phyloP scores from a whole-genome alignment of 2,888 invertebrate genomes.

The Diabrotica balteata region DNA sequence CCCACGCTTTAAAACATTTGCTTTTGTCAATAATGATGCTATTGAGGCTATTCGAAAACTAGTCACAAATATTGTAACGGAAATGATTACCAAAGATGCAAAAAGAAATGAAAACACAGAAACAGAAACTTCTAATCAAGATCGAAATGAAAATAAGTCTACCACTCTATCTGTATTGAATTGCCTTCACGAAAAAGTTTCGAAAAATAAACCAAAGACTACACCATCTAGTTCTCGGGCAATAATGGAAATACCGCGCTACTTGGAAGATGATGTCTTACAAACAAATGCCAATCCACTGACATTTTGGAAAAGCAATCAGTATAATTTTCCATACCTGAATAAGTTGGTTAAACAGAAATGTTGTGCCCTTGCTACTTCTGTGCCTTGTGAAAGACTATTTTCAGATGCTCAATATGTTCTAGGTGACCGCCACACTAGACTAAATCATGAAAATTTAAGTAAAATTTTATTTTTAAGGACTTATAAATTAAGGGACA shows the following conservation, averaged over 20 bases:
- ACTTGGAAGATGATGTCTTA: conserved; percentile 20
- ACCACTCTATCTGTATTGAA: background rate
- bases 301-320: conserved; percentile 28
- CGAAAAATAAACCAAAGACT: no score
- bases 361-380: conserved; percentile 30
- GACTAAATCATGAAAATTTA: no score
- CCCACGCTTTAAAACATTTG: conserved; percentile 23
- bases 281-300: conserved; percentile 26
- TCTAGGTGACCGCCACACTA: no score
- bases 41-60: background rate
- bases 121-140: background rate
- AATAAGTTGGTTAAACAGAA: conserved; percentile 22
- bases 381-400: conserved; percentile 30
- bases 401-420: background rate
- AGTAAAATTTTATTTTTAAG: no score
- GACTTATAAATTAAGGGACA: no score
- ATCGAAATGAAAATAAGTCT: background rate
- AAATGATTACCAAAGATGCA: background rate
- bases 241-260: conserved; percentile 31
- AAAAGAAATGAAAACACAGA: background rate
- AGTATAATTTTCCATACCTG: conserved; percentile 29
- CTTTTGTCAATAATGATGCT: conserved; percentile 4
- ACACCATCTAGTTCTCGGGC: background rate
- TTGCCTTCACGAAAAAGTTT: no score
- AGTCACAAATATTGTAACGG: background rate